phyloP scores from a whole-genome alignment of 1,140 invertebrate species.

The Brachionus manjavacas region DNA sequence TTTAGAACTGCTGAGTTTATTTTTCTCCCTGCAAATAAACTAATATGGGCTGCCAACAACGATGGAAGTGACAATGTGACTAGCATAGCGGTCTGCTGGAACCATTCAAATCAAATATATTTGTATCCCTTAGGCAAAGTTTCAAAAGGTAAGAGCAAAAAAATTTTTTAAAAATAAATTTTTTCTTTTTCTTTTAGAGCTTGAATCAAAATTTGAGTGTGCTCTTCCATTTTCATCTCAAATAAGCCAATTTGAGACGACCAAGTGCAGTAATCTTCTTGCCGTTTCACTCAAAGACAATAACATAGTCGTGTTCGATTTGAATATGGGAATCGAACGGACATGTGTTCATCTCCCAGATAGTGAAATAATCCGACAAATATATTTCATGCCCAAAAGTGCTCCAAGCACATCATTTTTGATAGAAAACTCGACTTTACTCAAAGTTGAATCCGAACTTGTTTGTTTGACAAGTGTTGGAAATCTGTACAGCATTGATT shows the following conservation, averaged over 20 bases:
- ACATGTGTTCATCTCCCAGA: not conserved
- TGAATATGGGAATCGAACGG: not conserved
- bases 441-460: constrained; percentile 6
- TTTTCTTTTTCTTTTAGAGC: not conserved
- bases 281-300: not conserved
- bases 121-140: constrained; percentile 8
- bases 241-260: not conserved
- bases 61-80: not conserved
- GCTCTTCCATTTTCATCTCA: not conserved
- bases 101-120: not conserved
- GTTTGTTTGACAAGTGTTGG: not conserved
- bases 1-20: constrained; percentile 20
- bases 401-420: not conserved
- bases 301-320: not conserved
- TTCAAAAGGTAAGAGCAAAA: constrained; percentile 8
- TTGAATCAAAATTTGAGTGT: constrained; percentile 23
- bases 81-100: constrained; percentile 15
- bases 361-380: not conserved
- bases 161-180: not conserved
- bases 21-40: constrained; percentile 12
- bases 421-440: not conserved
- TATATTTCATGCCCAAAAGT: not conserved
- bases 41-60: not conserved
- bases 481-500: not conserved
- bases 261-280: not conserved